Evolutionary conservation across 2,113 vertebrate species (phyloP), one percentile per base, ranked within the genome.

Genomic region (Passer domesticus): DNA sequence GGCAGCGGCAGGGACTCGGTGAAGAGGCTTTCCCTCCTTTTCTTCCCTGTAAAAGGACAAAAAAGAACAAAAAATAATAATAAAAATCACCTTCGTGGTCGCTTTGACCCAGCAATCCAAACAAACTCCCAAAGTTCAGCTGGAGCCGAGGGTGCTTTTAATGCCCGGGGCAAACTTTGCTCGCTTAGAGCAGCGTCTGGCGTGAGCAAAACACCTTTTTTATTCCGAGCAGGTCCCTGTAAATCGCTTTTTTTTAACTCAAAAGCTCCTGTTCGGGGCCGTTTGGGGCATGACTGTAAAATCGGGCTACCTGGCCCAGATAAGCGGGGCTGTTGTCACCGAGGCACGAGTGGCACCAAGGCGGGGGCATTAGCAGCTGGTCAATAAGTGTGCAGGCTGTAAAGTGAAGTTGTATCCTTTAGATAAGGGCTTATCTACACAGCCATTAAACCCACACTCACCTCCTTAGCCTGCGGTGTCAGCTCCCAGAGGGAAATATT

Each of bases 381-480:
- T n/a, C 50, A 90, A 55, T 20, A 9, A 82, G 68, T 22, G 87
- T 60, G 81, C 21, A 6, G 81, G 24, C 78, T 60, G 50, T 72
- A 47, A 91, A 92, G 72, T n/a, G 39, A 43, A 83, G 87, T 49
- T 19, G 31, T 13, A 22, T 66, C 91, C 69, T 89, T 82, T 76
- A 94, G 95, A 95, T 95, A 96, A 94, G 83, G 17, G 78, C 47
- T 96, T 97, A 97, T 96, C 96, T 96, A 7, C 25, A 43, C 11
- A 9, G 53, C 49, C 86, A 46, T 52, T 89, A 92, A 89, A 82
- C 15, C 68, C 79, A 33, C 93, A 7, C 68, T 73, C 25, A 47
- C 66, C 75, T 81, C 82, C 56, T 80, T 2, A 77, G 62, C 49
- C 0, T 2, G 0, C 13, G 39, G 19, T 55, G 92, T 64, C 16